A percentile compares a stretch with the other conserved stretches of the same genome.
phyloP scores from a whole-genome alignment of 2,113 vertebrate species.

The Etia nguti region DNA sequence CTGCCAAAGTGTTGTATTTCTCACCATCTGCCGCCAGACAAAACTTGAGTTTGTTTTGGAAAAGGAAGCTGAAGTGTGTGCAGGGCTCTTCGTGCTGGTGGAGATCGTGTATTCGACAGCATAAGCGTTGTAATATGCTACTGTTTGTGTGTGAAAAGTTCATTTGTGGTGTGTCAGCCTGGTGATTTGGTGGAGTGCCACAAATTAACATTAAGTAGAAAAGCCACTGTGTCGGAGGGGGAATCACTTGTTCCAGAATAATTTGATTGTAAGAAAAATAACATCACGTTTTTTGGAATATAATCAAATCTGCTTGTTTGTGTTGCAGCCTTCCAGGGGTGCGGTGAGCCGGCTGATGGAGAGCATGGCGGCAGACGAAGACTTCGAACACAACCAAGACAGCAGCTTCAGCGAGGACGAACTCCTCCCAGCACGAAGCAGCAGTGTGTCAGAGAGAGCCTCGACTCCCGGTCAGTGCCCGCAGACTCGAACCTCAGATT shows the following conservation, averaged over 20 bases:
- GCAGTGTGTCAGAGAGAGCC: slow-evolving; percentile 70
- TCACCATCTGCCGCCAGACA: slow-evolving; percentile 17
- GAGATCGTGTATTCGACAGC: background rate
- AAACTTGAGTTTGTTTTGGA: slow-evolving; percentile 22
- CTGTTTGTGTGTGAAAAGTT: background rate
- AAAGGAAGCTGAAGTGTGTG: background rate
- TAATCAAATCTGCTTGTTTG: background rate
- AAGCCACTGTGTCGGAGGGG: background rate
- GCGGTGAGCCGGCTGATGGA: slow-evolving; percentile 98
- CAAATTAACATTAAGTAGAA: background rate
- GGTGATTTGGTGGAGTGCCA: background rate
- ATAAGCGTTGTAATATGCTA: slow-evolving; percentile 19
- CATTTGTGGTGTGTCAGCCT: background rate
- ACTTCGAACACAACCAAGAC: slow-evolving; percentile 96
- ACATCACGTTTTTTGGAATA: background rate
- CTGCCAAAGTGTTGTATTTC: slow-evolving; percentile 2
- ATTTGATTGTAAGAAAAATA: background rate
- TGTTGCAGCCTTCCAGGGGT: slow-evolving; percentile 75
- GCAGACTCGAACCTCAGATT: background rate
- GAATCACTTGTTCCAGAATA: background rate
- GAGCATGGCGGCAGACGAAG: slow-evolving; percentile 97
- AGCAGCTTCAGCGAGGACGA: slow-evolving; percentile 98
- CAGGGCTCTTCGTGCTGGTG: background rate
- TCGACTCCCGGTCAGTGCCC: slow-evolving; percentile 81
- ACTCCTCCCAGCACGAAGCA: slow-evolving; percentile 68